Evolutionary conservation across 2,113 vertebrate species (phyloP).

Genomic region (Amblyopsis rosae): DNA sequence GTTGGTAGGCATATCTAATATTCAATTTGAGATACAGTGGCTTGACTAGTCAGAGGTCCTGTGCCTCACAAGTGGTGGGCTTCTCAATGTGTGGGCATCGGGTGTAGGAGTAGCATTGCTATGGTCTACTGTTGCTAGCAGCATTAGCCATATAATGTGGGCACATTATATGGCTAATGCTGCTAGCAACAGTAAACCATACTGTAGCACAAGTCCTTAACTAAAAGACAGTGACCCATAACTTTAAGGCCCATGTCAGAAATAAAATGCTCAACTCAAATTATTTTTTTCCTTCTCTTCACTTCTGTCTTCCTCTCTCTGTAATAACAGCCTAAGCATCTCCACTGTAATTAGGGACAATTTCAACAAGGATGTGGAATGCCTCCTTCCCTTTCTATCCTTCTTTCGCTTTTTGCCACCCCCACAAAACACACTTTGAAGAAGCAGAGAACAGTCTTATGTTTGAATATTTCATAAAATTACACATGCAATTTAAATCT

Average conservation of each 20-base stretch:
- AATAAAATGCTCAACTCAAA: neutral
- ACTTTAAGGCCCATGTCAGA: constrained; percentile 50
- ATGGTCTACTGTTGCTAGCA: constrained; percentile 32
- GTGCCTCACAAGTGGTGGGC: constrained; percentile 16
- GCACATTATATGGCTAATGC: too few relatives aligned
- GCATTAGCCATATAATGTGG: constrained; percentile 9
- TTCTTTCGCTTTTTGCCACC: constrained; percentile 35
- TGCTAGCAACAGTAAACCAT: too few relatives aligned
- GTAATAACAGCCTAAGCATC: constrained; percentile 69
- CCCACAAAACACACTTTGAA: constrained; percentile 32
- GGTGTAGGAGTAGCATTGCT: constrained; percentile 21
- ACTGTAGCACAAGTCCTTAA: constrained; percentile 57
- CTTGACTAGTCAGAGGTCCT: constrained; percentile 3
- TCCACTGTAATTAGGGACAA: constrained; percentile 70
- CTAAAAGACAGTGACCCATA: constrained; percentile 39
- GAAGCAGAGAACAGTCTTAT: neutral
- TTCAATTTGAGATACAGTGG: constrained; percentile 8
- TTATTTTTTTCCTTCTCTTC: neutral
- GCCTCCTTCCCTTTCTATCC: constrained; percentile 48
- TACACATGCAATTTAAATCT: neutral
- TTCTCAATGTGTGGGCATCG: constrained; percentile 11
- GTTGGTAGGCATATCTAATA: constrained; percentile 9
- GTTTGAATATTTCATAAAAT: neutral
- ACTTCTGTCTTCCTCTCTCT: constrained; percentile 35
- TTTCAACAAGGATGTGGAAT: constrained; percentile 67